Base-by-base conservation (phyloP, 2,888 invertebrate species). In the Erebia ligea region DNA sequence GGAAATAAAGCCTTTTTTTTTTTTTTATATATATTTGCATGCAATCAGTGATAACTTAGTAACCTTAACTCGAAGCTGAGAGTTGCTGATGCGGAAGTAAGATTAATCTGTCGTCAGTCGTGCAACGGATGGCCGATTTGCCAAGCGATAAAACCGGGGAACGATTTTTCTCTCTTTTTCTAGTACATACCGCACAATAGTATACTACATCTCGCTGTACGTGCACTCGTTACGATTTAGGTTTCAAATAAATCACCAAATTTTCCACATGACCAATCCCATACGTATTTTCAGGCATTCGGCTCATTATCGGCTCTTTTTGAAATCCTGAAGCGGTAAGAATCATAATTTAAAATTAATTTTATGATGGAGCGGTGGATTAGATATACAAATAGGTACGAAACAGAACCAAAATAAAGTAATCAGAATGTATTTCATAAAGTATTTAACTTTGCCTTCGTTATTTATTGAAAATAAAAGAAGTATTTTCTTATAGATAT, bases 61-160 rank as follows among this genome's bases (percentile, higher is more conserved):
- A 67, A 48, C 17, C 67, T 48, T 48, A n/a, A 67, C 67, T 48
- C 67, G 67, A 34, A 58, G 45, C 57, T 25, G 67, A 48, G 58
- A 67, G 42, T 80, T 76, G 78, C 80, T 80, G 83, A 73, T 72
- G 67, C 73, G 71, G 82, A 82, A 84, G 81, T 76, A 71, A 81
- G 82, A 87, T 88, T 89, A 88, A 86, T 87, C 81, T 81, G 80
- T 84, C 84, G 77, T 79, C 78, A 80, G 79, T 75, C 83, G 80
- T 85, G 88, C 85, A 82, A 84, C 77, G 82, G 82, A 85, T 82
- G 80, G 82, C 73, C 81, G 84, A 87, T 87, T 88, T 85, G 81
- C 82, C 84, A 82, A 81, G 79, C 84, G 84, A 88, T 86, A 84
- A 86, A 84, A 80, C 80, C 80, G 76, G 77, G 78, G 78, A 80